Percentiles rank a stretch among this genome's conserved stretches.
Conservation (phyloP, 2,888 invertebrate genomes). For the Xestia c-nigrum region DNA sequence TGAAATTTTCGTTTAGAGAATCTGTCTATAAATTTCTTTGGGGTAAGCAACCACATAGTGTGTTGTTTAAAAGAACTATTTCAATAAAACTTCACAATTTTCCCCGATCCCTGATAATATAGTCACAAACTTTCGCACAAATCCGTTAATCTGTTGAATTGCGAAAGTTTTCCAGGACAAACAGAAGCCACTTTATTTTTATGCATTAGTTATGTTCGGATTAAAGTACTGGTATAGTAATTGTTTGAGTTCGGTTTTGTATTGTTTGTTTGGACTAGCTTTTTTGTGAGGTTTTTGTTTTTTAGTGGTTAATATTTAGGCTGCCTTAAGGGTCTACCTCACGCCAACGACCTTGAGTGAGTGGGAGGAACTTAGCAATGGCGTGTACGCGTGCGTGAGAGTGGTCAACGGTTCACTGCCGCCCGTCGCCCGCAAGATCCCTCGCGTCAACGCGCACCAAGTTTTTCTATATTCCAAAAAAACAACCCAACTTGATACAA, state of each 20-base stretch:
- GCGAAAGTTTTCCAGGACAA: slow-evolving; percentile 54
- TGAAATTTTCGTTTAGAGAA: no score
- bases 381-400: no score
- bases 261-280: neutral
- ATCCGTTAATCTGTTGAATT: slow-evolving; percentile 59
- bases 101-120: slow-evolving; percentile 33
- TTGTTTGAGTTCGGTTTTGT: slow-evolving; percentile 2
- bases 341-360: no score
- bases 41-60: neutral
- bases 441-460: no score
- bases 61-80: slow-evolving; percentile 28
- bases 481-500: no score
- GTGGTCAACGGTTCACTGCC: no score
- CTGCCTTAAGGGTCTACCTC: no score
- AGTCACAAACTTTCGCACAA: slow-evolving; percentile 46
- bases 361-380: no score
- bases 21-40: neutral
- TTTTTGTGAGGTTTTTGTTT: neutral
- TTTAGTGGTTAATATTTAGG: neutral
- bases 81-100: slow-evolving; percentile 39
- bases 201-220: slow-evolving; percentile 35
- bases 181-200: slow-evolving; percentile 54
- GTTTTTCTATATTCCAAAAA: no score
- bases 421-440: no score
- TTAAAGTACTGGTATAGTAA: slow-evolving; percentile 27